Base-by-base conservation (phyloP, 2,113 vertebrate genomes). In the Triplophysa tibetana region DNA sequence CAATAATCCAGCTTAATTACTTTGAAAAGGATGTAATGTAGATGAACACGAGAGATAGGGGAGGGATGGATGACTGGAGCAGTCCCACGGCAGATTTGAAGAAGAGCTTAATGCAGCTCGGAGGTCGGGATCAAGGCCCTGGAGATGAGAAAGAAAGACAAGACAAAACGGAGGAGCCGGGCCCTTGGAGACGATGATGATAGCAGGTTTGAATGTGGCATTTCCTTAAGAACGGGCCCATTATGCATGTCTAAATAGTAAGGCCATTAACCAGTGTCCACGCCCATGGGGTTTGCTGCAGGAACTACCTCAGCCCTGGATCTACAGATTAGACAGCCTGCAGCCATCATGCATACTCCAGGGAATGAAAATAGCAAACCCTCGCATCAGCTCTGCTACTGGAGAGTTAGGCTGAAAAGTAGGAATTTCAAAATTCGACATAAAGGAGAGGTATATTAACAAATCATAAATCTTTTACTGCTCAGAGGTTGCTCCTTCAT, bases 231-330 rank as follows among this genome's bases (percentile, higher is more conserved):
- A 80, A 68, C 48, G 68, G 58, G 50, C 80, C 84, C 87, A 88
- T 88, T 88, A 86, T 84, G 78, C 58, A 60, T 38, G 81, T 82
- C 87, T 86, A 86, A 88, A 84, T 77, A 84, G 67, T 79, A 83
- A 68, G 29, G 62, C 80, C 76, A 83, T 84, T 86, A 88, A 23
- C 78, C 79, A 78, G 78, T 77, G 72, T 74, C 79, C 76, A 77
- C 21, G n/a, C 86, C 69, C 84, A 29, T 54, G 80, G 82, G 86
- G 73, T 45, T 48, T 21, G 24, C 65, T 26, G 62, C 56, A 72
- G 82, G 72, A 80, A 75, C 45, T 62, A 12, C 29, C 23, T 75
- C 38, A 24, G 67, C 78, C 68, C 26, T 62, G 68, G 66, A 79
- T 62, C 56, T 33, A 75, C 75, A 58, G 68, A 63, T 60, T 76